Percentiles rank a stretch among this genome's conserved stretches.
Evolutionary conservation across 2,888 invertebrate genomes (phyloP).

Genomic region (Phengaris alcon): DNA sequence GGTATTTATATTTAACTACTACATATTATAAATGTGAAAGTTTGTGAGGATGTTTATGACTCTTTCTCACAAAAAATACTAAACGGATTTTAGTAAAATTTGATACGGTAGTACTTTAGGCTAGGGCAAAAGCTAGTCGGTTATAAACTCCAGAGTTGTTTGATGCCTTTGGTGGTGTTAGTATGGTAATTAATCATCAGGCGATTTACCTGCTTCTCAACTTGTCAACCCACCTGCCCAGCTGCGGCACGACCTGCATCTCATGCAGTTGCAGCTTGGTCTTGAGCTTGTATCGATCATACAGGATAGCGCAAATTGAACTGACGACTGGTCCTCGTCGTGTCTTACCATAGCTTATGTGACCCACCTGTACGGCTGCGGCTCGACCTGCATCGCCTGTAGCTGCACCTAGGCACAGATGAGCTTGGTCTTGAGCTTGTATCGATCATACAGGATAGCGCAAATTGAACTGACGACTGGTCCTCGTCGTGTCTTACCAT

Average conservation of each 20-base stretch:
- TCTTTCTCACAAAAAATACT: too few species aligned
- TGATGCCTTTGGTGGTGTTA: too few species aligned
- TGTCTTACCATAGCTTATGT: slow-evolving; percentile 36
- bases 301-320: slow-evolving; percentile 86
- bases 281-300: slow-evolving; percentile 95
- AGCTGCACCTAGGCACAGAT: slow-evolving; percentile 96
- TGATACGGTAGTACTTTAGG: too few species aligned
- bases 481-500: slow-evolving; percentile 52
- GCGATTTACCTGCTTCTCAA: too few species aligned
- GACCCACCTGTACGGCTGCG: slow-evolving; percentile 60
- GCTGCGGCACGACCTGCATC: slow-evolving; percentile 76
- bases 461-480: slow-evolving; percentile 76
- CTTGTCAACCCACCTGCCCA: slow-evolving; percentile 53
- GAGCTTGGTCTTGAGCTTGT: slow-evolving; percentile 94
- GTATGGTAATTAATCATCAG: too few species aligned
- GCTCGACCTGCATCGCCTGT: slow-evolving; percentile 81
- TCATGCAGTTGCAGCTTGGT: slow-evolving; percentile 92
- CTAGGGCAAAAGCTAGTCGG: too few species aligned
- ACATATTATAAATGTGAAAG: too few species aligned
- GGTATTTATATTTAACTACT: too few species aligned
- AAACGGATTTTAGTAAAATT: too few species aligned
- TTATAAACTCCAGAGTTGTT: too few species aligned
- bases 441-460: slow-evolving; percentile 93
- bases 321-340: slow-evolving; percentile 62
- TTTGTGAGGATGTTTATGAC: too few species aligned